phyloP scores from a whole-genome alignment of 2,113 vertebrate species.

The Limnothrissa miodon region DNA sequence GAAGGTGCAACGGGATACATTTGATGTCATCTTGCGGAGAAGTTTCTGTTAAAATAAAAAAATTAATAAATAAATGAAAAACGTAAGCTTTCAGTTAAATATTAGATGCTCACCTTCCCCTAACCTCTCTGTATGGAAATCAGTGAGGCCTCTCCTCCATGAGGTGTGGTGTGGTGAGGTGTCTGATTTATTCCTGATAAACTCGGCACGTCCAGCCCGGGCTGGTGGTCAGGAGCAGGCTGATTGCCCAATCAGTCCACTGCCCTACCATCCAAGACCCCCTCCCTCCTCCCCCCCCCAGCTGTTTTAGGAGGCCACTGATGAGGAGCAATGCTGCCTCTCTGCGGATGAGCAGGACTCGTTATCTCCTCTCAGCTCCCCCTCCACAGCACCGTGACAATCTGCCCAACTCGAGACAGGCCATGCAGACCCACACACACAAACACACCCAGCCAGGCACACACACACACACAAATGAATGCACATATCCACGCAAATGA shows the following conservation, averaged over 20 bases:
- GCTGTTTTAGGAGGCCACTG: not conserved
- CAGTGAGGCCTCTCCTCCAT: not conserved
- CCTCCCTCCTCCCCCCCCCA: not conserved
- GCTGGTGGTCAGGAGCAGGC: not conserved
- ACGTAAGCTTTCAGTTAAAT: not conserved
- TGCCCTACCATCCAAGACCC: not conserved
- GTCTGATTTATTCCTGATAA: conserved; percentile 24
- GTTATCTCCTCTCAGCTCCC: not conserved
- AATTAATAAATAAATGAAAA: too few species aligned
- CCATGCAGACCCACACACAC: not conserved
- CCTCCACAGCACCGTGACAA: not conserved
- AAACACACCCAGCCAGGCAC: not conserved
- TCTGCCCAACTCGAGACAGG: not conserved
- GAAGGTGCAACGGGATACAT: not conserved
- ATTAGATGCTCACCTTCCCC: not conserved
- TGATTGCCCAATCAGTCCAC: conserved; percentile 20
- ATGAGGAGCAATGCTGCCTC: conserved; percentile 48
- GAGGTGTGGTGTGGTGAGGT: not conserved
- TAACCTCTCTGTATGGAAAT: conserved; percentile 18
- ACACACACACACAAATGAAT: not conserved
- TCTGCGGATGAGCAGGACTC: conserved; percentile 39
- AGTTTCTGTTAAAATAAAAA: not conserved
- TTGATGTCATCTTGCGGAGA: not conserved
- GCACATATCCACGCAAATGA: not conserved
- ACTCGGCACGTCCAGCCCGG: not conserved